Evolutionary conservation across 2,888 invertebrate genomes (phyloP), one percentile per base, ranked within the genome.

Genomic region (Tenthredo notha): DNA sequence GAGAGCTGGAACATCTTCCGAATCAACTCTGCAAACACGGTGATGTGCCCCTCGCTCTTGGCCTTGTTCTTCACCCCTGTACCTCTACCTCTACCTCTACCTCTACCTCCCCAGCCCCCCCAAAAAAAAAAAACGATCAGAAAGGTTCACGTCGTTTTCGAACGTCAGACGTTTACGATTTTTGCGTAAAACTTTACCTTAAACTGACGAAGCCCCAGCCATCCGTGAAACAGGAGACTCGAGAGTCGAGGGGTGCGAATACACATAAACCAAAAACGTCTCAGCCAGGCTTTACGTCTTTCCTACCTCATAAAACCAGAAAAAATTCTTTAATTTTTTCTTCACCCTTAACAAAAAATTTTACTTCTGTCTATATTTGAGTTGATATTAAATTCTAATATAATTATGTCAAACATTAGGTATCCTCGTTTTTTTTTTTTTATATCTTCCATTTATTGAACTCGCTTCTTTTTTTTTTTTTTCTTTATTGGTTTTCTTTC

Each of bases 11-110:
- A 80, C 80, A 80, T 80, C 80, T 80, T 80, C 61, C 54, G 21
- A 80, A 80, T 80, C 80, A 80, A 80, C 80, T 80, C 58, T 80
- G 61, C 61, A 80, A 80, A 80, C 80, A 80, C 40, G 29, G 74
- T 43, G 12, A n/a, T 21, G 80, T 29, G 58, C 18, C 61, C 40
- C 40, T 58, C 6, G 33, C 2, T 58, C 61, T 40, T 9, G 33
- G 61, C 61, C 18, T 21, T 40, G 40, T 74, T n/a, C n/a, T 74
- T 74, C 43, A 12, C 15, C 43, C 72, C 21, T 43, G 10, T 40
- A 2, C 67, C 5, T 29, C 25, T 33, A 67, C 25, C 12, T 18
- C 21, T 25, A 21, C 37, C 10, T 33, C 75, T 12, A 10, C 29
- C n/a, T 50, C 25, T 29, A 18, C 75, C 61, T 33, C 40, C n/a